Percentiles rank a stretch among this genome's conserved stretches.
Conservation (phyloP, 2,888 invertebrate genomes). For the Latrodectus elegans region DNA sequence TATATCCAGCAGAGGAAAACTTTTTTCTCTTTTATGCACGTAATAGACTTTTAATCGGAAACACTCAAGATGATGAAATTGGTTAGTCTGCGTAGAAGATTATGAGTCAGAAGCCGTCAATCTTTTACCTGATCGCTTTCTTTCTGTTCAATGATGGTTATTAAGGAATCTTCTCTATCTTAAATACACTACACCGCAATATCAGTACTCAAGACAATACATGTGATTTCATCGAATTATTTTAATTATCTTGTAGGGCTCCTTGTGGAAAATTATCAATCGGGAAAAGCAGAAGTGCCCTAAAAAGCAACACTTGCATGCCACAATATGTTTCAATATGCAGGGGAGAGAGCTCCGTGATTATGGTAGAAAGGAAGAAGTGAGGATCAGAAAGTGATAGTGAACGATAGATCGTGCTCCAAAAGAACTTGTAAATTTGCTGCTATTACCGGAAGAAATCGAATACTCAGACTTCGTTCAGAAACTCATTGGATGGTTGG, state of each 20-base stretch:
- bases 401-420: conserved; percentile 43
- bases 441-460: background rate
- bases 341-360: conserved; percentile 56
- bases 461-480: conserved; percentile 26
- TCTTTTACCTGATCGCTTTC: conserved; percentile 53
- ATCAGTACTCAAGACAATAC: conserved; percentile 60
- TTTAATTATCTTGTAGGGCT: conserved; percentile 51
- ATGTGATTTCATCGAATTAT: conserved; percentile 59
- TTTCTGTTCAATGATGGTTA: conserved; percentile 51
- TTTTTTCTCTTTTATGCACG: conserved; percentile 30
- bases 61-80: conserved; percentile 39
- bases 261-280: conserved; percentile 45
- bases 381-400: conserved; percentile 35
- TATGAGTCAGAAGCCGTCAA: conserved; percentile 32
- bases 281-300: conserved; percentile 61
- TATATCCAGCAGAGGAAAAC: conserved; percentile 23
- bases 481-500: background rate
- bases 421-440: conserved; percentile 9
- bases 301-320: conserved; percentile 61
- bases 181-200: conserved; percentile 25
- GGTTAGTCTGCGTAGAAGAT: conserved; percentile 26
- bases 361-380: conserved; percentile 47
- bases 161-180: conserved; percentile 31
- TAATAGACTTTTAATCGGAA: conserved; percentile 47
- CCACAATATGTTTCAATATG: conserved; percentile 60